Base-by-base conservation (phyloP, 2,797 vertebrate genomes). In the Limnodromus scolopaceus region DNA sequence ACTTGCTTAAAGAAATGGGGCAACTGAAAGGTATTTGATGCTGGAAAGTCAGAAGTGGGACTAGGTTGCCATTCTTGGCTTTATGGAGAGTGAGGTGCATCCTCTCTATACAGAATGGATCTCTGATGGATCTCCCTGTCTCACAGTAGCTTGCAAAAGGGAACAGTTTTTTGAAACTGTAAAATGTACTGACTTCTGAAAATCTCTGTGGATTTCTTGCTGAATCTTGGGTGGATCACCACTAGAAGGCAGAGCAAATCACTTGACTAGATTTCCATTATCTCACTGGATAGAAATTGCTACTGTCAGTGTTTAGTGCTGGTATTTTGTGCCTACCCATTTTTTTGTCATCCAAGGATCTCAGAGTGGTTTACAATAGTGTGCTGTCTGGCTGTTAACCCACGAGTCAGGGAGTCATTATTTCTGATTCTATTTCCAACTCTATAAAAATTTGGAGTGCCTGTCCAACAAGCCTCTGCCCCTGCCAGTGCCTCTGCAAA, bases 301-400 rank as follows among this genome's bases (percentile, higher is more conserved):
- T 63, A 9, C 55, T 90, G 46, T 84, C 69, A 75, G 11, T 15
- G 41, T 69, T 93, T 92, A 65, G 28, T 71, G 53, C 23, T 87
- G 45, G 32, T 71, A 8, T 55, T 84, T 92, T 91, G 66, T 46
- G 53, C 71, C 48, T 93, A 36, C 34, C 43, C 36, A 28, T 89
- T 76, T 70, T 88, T 88, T 88, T 96, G 80, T 95, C 92, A 83
- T 76, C 34, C 54, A 23, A 16, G 51, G 49, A 69, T 91, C 72
- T 86, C 61, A 76, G 36, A 65, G 45, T 43, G 58, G n/a, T 86
- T 93, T 75, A 82, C 54, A 91, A 38, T 74, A 68, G 36, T 10
- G 11, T 61, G 34, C 64, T 90, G 32, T 43, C 85, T 91, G 49
- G 38, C 45, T 68, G 32, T 81, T 93, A 92, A 84, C 70, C 43